These are phyloP conservation scores for Erythrocebus patas DNA, from an alignment of 2,113 vertebrate genomes.

Conservation along the genomic window DNA sequence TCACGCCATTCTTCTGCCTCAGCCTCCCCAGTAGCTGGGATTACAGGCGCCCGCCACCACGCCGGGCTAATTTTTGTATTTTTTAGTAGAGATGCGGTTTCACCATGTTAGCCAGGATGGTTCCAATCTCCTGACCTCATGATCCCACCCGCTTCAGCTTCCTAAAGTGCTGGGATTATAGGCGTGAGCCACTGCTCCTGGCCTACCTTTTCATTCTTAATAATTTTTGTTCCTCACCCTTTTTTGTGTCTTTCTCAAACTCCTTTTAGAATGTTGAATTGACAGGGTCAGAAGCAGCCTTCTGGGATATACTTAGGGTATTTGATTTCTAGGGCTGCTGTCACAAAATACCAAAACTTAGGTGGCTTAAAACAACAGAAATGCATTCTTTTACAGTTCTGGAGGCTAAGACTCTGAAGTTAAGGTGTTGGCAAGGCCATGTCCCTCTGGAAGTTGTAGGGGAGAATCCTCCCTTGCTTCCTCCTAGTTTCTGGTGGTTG, in stretches of 20 bases:
- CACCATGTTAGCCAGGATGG: too few relatives aligned
- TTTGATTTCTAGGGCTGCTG: background rate
- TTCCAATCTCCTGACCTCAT: too few relatives aligned
- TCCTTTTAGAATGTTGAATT: background rate
- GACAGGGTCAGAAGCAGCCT: background rate
- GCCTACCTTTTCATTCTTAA: background rate
- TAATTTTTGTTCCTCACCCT: background rate
- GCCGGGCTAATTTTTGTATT: too few relatives aligned
- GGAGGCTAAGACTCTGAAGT: background rate
- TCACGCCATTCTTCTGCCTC: too few relatives aligned
- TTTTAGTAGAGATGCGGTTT: too few relatives aligned
- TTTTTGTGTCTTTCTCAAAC: background rate
- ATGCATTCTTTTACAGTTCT: background rate
- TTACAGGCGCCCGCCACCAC: too few relatives aligned
- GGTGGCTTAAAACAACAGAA: background rate
- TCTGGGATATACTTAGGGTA: background rate
- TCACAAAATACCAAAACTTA: background rate
- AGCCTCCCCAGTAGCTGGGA: too few relatives aligned
- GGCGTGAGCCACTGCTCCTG: too few relatives aligned
- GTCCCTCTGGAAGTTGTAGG: background rate
- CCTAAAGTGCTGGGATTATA: too few relatives aligned
- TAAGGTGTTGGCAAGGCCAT: background rate
- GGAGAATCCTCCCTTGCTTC: background rate
- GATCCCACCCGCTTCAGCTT: too few relatives aligned
- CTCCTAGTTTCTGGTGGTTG: background rate